Evolutionary conservation across 2,797 vertebrate genomes (phyloP).

Genomic region (Ptychobarbus kaznakovi): DNA sequence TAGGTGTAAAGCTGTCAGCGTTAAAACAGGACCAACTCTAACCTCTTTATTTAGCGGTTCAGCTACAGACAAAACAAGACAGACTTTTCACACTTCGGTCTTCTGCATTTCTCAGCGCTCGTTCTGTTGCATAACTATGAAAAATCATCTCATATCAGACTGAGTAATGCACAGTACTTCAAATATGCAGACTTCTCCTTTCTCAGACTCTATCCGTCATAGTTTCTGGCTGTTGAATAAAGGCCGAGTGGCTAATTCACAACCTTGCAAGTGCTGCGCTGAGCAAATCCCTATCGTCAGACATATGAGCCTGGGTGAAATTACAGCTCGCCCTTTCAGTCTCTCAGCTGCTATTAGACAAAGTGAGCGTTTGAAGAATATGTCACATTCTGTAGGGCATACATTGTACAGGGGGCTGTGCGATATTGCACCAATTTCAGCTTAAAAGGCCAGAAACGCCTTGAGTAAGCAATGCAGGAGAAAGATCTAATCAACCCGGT

Average conservation of each 20-base stretch:
- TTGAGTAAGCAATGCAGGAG: neutral
- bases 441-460: slow-evolving; percentile 18
- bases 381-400: slow-evolving; percentile 12
- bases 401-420: neutral
- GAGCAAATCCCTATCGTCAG: slow-evolving; percentile 36
- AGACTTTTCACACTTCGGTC: slow-evolving; percentile 8
- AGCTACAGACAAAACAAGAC: neutral
- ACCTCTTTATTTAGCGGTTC: neutral
- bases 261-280: slow-evolving; percentile 25
- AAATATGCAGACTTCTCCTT: slow-evolving; percentile 15
- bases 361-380: neutral
- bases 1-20: slow-evolving; percentile 9
- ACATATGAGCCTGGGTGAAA: slow-evolving; percentile 40
- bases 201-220: neutral
- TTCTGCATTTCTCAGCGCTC: neutral
- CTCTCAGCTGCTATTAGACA: slow-evolving; percentile 27
- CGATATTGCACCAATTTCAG: neutral
- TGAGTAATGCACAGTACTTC: neutral
- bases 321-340: slow-evolving; percentile 34
- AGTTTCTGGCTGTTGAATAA: slow-evolving; percentile 27
- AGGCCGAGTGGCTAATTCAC: slow-evolving; percentile 14
- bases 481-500: neutral
- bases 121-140: neutral
- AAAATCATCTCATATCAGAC: neutral
- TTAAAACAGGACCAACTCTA: neutral